phyloP scores from a whole-genome alignment of 1,140 invertebrate species.

The Lepeophtheirus salmonis region DNA sequence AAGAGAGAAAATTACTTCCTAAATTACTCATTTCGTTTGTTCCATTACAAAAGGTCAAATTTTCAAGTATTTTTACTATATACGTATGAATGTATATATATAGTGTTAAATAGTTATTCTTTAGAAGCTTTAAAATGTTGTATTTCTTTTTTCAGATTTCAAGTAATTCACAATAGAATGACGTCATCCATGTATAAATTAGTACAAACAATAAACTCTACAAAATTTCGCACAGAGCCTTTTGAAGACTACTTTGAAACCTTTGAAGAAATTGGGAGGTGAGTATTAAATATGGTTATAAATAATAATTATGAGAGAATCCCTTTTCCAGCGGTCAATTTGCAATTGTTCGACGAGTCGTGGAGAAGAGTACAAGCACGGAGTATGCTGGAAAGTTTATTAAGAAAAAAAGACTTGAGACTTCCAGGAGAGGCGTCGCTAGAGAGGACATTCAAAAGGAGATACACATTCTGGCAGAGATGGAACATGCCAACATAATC shows the following conservation, averaged over 20 bases:
- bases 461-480: conserved; percentile 32
- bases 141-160: conserved; percentile 6
- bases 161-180: neutral
- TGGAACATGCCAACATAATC: conserved; percentile 36
- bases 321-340: conserved; percentile 36
- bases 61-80: neutral
- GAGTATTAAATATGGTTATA: conserved; percentile 25
- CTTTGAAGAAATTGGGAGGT: conserved; percentile 42
- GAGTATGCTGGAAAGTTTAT: conserved; percentile 38
- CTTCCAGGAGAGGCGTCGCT: conserved; percentile 30
- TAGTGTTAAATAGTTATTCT: neutral
- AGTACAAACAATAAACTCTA: conserved; percentile 23
- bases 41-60: neutral
- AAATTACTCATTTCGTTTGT: neutral
- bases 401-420: conserved; percentile 31
- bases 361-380: conserved; percentile 26
- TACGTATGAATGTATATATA: neutral
- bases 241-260: conserved; percentile 39
- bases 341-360: conserved; percentile 33
- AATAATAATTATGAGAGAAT: too few relatives aligned
- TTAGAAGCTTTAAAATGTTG: neutral
- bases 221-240: conserved; percentile 37
- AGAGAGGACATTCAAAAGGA: conserved; percentile 35
- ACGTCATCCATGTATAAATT: conserved; percentile 17
- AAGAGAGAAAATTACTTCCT: neutral